phyloP scores from a whole-genome alignment of 2,888 invertebrate genomes.

The Imbricaverruca yamaguchii region DNA sequence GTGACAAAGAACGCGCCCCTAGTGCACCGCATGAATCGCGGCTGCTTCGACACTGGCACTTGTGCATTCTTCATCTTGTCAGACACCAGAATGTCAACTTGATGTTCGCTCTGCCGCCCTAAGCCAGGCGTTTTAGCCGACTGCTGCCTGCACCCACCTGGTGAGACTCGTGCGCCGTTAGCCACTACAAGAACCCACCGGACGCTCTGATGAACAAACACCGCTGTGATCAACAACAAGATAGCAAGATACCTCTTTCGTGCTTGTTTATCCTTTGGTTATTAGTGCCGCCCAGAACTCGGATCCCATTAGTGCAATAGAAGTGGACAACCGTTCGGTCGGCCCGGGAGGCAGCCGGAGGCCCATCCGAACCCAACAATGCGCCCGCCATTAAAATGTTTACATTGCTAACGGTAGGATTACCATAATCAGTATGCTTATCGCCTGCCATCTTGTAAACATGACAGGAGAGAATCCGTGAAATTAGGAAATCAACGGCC shows the following conservation, averaged over 20 bases:
- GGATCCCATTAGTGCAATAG: not conserved
- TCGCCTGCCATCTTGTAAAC: constrained; percentile 17
- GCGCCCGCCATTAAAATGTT: constrained; percentile 8
- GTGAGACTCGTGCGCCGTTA: not conserved
- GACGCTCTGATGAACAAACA: not conserved
- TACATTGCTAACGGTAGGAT: not conserved
- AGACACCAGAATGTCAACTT: too few relatives aligned
- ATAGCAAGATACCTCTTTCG: not conserved
- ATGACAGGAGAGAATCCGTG: constrained; percentile 1
- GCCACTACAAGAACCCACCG: not conserved
- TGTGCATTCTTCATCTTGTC: too few relatives aligned
- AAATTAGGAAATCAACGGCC: constrained; percentile 9
- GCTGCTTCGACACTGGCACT: too few relatives aligned
- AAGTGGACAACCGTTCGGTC: not conserved
- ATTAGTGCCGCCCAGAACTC: not conserved
- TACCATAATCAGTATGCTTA: constrained; percentile 14
- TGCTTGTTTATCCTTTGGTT: constrained; percentile 1
- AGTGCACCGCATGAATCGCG: too few relatives aligned
- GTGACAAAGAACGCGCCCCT: too few relatives aligned
- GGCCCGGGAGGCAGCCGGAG: not conserved
- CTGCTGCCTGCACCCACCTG: too few relatives aligned
- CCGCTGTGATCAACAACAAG: not conserved
- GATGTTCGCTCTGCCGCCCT: too few relatives aligned
- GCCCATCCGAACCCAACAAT: not conserved
- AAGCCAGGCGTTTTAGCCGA: too few relatives aligned